Percentiles rank a stretch among this genome's conserved stretches.
Conservation (phyloP, 1,140 invertebrate species). For the Micrasema longulum region DNA sequence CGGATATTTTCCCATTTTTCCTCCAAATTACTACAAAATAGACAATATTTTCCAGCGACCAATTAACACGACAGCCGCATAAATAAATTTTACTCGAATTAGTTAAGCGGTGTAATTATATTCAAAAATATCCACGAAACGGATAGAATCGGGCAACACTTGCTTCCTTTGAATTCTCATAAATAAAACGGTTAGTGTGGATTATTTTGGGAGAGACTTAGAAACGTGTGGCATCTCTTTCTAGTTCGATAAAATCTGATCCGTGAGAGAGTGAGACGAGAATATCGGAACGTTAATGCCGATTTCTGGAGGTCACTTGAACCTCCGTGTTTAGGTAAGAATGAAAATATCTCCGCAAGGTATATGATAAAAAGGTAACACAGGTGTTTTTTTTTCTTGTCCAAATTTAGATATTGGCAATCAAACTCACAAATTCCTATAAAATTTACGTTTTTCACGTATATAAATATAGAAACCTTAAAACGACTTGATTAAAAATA, state of each 20-base stretch:
- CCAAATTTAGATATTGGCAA: too few relatives aligned
- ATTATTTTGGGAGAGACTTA: slow-evolving; percentile 30
- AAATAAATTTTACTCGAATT: not conserved
- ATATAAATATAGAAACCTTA: too few relatives aligned
- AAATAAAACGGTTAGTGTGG: slow-evolving; percentile 48
- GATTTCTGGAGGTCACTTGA: slow-evolving; percentile 54
- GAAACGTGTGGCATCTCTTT: slow-evolving; percentile 37
- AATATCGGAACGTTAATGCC: slow-evolving; percentile 40
- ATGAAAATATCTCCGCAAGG: slow-evolving; percentile 44
- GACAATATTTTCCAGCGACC: not conserved
- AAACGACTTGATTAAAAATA: too few relatives aligned
- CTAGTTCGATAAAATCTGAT: not conserved
- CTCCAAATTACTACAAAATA: not conserved
- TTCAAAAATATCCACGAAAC: slow-evolving; percentile 4
- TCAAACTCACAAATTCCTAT: too few relatives aligned
- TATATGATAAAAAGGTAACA: slow-evolving; percentile 1
- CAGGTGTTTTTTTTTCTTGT: too few relatives aligned
- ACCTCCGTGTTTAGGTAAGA: slow-evolving; percentile 51
- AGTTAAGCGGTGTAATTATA: not conserved
- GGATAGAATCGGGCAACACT: slow-evolving; percentile 43
- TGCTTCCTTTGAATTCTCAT: slow-evolving; percentile 47
- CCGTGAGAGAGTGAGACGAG: not conserved
- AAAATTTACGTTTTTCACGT: too few relatives aligned
- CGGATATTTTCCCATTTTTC: slow-evolving; percentile 2
- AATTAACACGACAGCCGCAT: not conserved